Percentiles rank a stretch among this genome's conserved stretches.
phyloP scores from a whole-genome alignment of 2,113 vertebrate species.

The Eublepharis macularius region DNA sequence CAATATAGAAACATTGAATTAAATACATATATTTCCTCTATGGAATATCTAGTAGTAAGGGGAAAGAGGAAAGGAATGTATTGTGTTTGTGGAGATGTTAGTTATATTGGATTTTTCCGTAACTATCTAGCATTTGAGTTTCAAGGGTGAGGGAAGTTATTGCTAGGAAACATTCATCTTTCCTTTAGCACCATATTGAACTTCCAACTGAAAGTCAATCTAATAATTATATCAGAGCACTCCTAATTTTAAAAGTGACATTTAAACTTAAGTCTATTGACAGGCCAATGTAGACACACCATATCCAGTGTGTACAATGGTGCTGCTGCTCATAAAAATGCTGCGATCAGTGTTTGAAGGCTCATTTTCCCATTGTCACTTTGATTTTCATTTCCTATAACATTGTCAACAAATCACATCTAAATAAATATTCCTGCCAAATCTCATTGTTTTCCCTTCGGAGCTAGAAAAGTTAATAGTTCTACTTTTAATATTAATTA shows the following conservation, averaged over 20 bases:
- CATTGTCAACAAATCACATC: background rate
- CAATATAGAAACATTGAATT: too few relatives aligned
- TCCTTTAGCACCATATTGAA: background rate
- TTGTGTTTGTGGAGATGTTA: background rate
- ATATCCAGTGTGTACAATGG: background rate
- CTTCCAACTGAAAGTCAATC: background rate
- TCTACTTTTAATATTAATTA: background rate
- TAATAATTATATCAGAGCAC: background rate
- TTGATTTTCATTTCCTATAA: background rate
- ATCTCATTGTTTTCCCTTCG: background rate
- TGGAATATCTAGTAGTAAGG: background rate
- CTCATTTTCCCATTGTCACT: background rate
- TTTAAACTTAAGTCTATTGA: background rate
- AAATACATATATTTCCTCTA: background rate
- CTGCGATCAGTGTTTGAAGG: background rate
- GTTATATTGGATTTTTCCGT: background rate
- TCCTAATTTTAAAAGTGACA: slow-evolving; percentile 10
- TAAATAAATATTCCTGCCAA: background rate
- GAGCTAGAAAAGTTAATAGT: background rate
- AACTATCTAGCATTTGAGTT: background rate
- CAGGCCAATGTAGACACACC: background rate
- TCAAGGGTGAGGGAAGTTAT: background rate
- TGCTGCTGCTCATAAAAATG: background rate
- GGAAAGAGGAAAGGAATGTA: background rate
- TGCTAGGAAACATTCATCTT: background rate